A percentile compares a stretch with the other conserved stretches of the same genome.
Evolutionary conservation across 2,113 vertebrate species (phyloP).

Genomic region (Aviceda subcristata): DNA sequence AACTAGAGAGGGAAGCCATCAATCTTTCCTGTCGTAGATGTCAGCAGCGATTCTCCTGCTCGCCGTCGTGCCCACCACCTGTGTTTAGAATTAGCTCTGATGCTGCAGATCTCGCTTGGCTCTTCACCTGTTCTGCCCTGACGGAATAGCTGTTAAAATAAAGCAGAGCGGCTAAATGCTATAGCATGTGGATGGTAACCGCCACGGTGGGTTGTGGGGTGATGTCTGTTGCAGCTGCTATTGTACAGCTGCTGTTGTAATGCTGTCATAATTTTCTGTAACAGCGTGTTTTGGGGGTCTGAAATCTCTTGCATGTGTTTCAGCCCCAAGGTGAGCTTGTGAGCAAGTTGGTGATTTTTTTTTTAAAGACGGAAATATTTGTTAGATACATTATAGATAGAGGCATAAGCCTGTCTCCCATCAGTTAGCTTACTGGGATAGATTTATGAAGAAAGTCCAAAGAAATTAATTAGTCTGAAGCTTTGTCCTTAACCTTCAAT

Average conservation of each 20-base stretch:
- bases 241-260: background rate
- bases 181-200: background rate
- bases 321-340: background rate
- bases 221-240: slow-evolving; percentile 10
- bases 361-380: background rate
- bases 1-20: slow-evolving; percentile 95
- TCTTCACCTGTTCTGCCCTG: slow-evolving; percentile 63
- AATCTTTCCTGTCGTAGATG: slow-evolving; percentile 90
- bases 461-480: background rate
- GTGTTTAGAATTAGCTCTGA: slow-evolving; percentile 76
- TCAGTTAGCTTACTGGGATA: background rate
- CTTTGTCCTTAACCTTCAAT: background rate
- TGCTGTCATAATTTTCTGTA: background rate
- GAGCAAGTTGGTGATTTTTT: background rate
- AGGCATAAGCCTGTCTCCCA: background rate
- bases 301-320: background rate
- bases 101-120: slow-evolving; percentile 57
- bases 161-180: background rate
- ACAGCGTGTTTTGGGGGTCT: background rate
- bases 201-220: background rate
- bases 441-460: background rate
- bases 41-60: slow-evolving; percentile 81
- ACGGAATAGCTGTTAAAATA: slow-evolving; percentile 18
- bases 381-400: background rate
- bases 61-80: slow-evolving; percentile 70